These are phyloP conservation scores for Andrena hattorfiana DNA, from an alignment of 2,888 invertebrate genomes.

Conservation along the genomic window DNA sequence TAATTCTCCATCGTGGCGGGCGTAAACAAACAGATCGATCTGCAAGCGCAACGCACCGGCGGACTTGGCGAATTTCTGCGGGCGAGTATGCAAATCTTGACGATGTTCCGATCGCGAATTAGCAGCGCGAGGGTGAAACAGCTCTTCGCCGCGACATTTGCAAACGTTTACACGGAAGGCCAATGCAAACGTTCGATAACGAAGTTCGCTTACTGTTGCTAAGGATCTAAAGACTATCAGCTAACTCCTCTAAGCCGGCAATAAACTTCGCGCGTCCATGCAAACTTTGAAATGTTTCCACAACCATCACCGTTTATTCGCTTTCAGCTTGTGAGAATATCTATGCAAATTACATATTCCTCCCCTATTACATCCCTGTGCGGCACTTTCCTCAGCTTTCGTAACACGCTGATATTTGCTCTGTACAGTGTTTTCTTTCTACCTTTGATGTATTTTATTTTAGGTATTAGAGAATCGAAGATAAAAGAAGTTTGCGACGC, in stretches of 20 bases:
- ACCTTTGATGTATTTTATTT: too few relatives aligned
- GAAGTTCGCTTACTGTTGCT: conserved; percentile 24
- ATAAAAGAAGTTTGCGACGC: too few relatives aligned
- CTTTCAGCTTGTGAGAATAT: background rate
- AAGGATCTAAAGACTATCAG: background rate
- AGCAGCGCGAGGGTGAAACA: conserved; percentile 18
- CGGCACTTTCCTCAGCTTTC: too few relatives aligned
- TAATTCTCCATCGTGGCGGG: background rate
- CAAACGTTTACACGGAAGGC: conserved; percentile 56
- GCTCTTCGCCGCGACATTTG: conserved; percentile 37
- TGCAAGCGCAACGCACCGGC: conserved; percentile 18
- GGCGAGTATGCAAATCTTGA: conserved; percentile 59
- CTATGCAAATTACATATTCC: background rate
- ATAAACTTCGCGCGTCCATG: background rate
- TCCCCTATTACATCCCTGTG: background rate
- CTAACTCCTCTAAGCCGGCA: background rate
- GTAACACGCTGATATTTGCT: too few relatives aligned
- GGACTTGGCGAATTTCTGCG: conserved; percentile 29
- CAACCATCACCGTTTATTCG: background rate
- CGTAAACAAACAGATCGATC: conserved; percentile 58
- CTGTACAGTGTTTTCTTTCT: too few relatives aligned
- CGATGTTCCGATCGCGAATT: conserved; percentile 59
- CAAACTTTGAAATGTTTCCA: background rate
- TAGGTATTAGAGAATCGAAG: too few relatives aligned
- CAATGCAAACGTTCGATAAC: conserved; percentile 55